Conservation (phyloP, 2,888 invertebrate genomes). For the Kryphioiulus occultus region DNA sequence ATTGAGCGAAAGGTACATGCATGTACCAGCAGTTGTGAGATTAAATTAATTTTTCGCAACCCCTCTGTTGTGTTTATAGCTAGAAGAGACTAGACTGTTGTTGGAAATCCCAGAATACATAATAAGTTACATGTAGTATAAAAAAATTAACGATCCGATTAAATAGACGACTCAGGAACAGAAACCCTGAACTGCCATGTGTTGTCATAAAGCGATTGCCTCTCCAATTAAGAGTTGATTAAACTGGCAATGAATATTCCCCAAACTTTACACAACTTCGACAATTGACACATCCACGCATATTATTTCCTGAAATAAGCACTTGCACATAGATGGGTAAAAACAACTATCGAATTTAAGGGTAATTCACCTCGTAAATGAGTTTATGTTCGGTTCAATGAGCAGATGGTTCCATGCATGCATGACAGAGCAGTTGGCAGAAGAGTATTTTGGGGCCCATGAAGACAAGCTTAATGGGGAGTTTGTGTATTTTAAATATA, state of each 20-base stretch:
- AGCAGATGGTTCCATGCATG: constrained; percentile 1
- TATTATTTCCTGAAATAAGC: not conserved
- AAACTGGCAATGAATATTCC: not conserved
- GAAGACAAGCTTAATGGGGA: not conserved
- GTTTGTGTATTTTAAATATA: not conserved
- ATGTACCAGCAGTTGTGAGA: not conserved
- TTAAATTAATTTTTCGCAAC: not conserved
- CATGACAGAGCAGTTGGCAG: not conserved
- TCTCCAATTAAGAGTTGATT: not conserved
- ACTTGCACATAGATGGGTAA: not conserved
- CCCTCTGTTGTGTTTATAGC: not conserved
- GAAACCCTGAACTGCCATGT: not conserved
- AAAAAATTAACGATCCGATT: not conserved
- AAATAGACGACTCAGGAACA: not conserved
- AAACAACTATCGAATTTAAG: not conserved
- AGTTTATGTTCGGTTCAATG: not conserved
- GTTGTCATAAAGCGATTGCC: not conserved
- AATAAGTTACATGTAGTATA: not conserved
- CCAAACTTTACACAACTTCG: not conserved
- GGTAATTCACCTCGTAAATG: not conserved
- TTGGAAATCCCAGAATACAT: not conserved
- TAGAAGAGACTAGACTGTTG: not conserved
- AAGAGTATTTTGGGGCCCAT: not conserved
- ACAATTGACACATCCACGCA: not conserved
- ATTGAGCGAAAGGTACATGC: not conserved